Evolutionary conservation across 2,888 invertebrate genomes (phyloP).

Genomic region (Catotricha subobsoleta): DNA sequence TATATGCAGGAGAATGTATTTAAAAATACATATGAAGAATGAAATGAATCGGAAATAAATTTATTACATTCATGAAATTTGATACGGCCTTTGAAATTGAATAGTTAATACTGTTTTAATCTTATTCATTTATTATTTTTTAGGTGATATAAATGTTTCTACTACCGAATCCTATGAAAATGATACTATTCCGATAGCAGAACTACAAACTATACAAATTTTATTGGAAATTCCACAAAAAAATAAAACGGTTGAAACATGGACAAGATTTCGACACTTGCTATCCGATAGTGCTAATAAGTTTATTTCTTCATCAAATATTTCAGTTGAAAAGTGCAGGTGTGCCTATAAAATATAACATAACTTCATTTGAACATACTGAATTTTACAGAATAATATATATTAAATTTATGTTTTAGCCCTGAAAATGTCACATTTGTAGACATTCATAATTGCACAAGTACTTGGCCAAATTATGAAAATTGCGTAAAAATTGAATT

Average conservation of each 20-base stretch:
- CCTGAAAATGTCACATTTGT: not conserved
- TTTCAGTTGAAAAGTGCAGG: slow-evolving; percentile 1
- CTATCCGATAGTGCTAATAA: not conserved
- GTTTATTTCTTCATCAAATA: not conserved
- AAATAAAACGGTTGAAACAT: slow-evolving; percentile 1
- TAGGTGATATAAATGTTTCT: not conserved
- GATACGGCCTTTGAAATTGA: too few relatives aligned
- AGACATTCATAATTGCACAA: not conserved
- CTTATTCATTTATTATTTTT: not conserved
- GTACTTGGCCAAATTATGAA: not conserved
- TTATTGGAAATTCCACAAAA: not conserved
- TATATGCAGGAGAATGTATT: too few relatives aligned
- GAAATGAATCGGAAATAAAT: too few relatives aligned
- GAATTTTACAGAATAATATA: too few relatives aligned
- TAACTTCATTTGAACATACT: not conserved
- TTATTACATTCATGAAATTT: too few relatives aligned
- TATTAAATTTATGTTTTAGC: too few relatives aligned
- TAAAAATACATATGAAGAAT: too few relatives aligned
- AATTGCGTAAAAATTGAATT: not conserved
- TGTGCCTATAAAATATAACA: not conserved
- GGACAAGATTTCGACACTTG: not conserved
- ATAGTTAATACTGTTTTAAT: not conserved
- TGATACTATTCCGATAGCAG: not conserved
- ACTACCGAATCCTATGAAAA: not conserved
- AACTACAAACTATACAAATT: not conserved